These are phyloP conservation scores for Oxyura jamaicensis DNA, from an alignment of 2,113 vertebrate species.

Conservation along the genomic window DNA sequence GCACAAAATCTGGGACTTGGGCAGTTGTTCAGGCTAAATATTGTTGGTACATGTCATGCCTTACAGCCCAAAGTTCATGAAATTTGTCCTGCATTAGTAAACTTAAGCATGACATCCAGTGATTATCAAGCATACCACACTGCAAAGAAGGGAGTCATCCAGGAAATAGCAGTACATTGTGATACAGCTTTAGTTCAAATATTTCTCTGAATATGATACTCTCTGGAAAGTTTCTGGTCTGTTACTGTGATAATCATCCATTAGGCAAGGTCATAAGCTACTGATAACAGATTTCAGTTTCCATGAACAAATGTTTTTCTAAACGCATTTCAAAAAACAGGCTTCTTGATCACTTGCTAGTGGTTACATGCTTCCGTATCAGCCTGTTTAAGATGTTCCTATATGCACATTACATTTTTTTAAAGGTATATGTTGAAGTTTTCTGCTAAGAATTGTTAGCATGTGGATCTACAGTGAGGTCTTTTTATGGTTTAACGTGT, in stretches of 20 bases:
- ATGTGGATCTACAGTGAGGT: not conserved
- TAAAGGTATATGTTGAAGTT: not conserved
- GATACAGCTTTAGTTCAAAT: not conserved
- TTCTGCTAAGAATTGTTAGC: not conserved
- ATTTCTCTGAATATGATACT: not conserved
- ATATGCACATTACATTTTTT: not conserved
- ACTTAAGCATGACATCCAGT: not conserved
- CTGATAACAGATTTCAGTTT: not conserved
- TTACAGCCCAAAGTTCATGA: not conserved
- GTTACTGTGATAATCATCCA: not conserved
- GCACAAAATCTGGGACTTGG: not conserved
- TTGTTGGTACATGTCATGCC: not conserved
- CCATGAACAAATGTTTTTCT: not conserved
- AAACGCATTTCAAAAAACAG: not conserved
- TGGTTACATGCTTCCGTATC: not conserved
- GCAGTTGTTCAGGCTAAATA: not conserved
- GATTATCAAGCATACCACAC: not conserved
- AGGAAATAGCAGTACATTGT: not conserved
- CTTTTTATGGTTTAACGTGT: not conserved
- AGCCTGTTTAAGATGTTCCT: not conserved
- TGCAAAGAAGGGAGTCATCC: not conserved
- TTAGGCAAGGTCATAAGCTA: not conserved
- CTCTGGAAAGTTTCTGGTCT: not conserved
- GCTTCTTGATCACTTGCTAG: not conserved
- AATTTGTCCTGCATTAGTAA: not conserved